Conservation (phyloP, 2,888 invertebrate species). For the Nebria brevicollis region DNA sequence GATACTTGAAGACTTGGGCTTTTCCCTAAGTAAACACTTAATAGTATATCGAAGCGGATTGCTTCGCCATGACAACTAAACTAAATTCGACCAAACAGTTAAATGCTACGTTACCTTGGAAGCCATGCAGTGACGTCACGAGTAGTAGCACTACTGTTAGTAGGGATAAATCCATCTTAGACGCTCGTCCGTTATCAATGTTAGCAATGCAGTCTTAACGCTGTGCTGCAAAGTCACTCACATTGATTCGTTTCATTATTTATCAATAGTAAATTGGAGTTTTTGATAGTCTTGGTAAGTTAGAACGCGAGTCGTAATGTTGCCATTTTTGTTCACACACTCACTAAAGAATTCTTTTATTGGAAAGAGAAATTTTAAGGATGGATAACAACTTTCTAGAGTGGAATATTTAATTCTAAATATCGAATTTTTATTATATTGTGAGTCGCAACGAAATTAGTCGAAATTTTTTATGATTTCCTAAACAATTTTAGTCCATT, state of each 20-base stretch:
- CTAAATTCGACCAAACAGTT: conserved; percentile 12
- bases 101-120: conserved; percentile 51
- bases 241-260: background rate
- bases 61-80: conserved; percentile 40
- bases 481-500: background rate
- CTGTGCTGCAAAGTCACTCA: conserved; percentile 1
- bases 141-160: conserved; percentile 43
- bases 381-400: too few species aligned
- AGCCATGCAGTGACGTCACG: conserved; percentile 51
- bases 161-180: conserved; percentile 10
- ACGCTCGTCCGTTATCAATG: conserved; percentile 14
- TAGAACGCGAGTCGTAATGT: background rate
- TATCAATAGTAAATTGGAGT: background rate
- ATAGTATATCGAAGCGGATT: conserved; percentile 21
- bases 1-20: conserved; percentile 14
- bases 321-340: conserved; percentile 26
- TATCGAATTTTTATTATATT: too few species aligned
- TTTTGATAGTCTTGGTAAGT: background rate
- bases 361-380: too few species aligned
- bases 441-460: background rate
- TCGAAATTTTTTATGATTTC: background rate
- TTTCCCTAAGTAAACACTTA: conserved; percentile 26
- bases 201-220: conserved; percentile 6
- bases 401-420: too few species aligned
- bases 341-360: background rate